A percentile compares a stretch with the other conserved stretches of the same genome.
Conservation (phyloP, 2,113 vertebrate species). For the Thalassarche chlororhynchos region DNA sequence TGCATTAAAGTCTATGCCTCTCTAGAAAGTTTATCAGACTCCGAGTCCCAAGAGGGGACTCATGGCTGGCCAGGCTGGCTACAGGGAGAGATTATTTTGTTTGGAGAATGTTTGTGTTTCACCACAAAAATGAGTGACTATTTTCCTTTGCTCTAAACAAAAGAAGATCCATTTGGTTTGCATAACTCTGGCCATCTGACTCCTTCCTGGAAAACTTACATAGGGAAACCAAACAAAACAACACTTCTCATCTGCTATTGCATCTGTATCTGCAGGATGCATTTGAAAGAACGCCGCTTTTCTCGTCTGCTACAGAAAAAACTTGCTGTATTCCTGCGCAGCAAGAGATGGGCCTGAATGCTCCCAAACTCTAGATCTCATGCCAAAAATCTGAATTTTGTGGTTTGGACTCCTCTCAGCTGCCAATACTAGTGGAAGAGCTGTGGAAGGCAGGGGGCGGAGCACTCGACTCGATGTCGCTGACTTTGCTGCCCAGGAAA, state of each 20-base stretch:
- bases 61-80: constrained; percentile 47
- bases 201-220: constrained; percentile 66
- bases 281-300: neutral
- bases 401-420: neutral
- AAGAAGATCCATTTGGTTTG: constrained; percentile 68
- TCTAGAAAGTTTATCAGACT: neutral
- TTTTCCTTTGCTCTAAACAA: constrained; percentile 61
- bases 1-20: neutral
- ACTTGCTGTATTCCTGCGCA: neutral
- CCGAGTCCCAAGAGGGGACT: neutral
- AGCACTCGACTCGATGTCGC: accelerated
- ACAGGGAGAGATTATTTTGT: constrained; percentile 24
- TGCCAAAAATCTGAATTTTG: neutral
- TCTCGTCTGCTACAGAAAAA: neutral
- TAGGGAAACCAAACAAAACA: constrained; percentile 25
- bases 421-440: neutral
- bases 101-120: constrained; percentile 59
- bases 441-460: neutral
- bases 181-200: constrained; percentile 65
- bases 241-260: neutral
- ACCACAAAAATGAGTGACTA: constrained; percentile 65
- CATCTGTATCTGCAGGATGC: neutral
- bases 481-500: neutral
- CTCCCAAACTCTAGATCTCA: neutral
- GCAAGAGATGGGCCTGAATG: neutral